Conservation (phyloP, 1,140 invertebrate genomes). For the Pseudomyrmex gracilis region DNA sequence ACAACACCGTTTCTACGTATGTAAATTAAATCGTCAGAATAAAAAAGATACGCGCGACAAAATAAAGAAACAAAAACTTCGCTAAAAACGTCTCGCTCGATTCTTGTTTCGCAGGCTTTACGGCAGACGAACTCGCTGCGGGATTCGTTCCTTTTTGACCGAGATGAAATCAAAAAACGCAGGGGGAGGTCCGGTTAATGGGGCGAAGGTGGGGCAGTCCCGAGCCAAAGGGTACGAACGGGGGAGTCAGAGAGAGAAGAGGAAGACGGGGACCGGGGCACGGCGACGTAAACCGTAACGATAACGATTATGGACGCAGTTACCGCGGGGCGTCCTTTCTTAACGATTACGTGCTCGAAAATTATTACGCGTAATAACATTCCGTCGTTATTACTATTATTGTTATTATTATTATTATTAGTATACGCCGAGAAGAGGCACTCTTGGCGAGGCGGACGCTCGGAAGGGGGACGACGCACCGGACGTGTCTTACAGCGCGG, state of each 20-base stretch:
- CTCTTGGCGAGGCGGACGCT: neutral
- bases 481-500: constrained; percentile 47
- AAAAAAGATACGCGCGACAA: constrained; percentile 24
- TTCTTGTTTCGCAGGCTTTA: constrained; percentile 43
- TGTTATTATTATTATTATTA: constrained; percentile 79
- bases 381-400: constrained; percentile 83
- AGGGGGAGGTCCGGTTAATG: constrained; percentile 52
- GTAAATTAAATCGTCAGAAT: neutral
- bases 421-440: constrained; percentile 38
- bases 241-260: constrained; percentile 32
- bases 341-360: constrained; percentile 86
- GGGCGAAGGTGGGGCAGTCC: constrained; percentile 32
- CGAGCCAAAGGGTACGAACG: constrained; percentile 1
- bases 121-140: constrained; percentile 8
- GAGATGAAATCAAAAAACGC: constrained; percentile 57
- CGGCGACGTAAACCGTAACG: constrained; percentile 85
- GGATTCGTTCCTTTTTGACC: constrained; percentile 42
- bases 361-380: constrained; percentile 85
- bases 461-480: neutral
- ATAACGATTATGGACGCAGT: constrained; percentile 86
- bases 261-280: constrained; percentile 64
- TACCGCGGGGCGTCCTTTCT: constrained; percentile 84
- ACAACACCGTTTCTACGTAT: neutral
- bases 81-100: constrained; percentile 30
- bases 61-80: constrained; percentile 3